A percentile compares a stretch with the other conserved stretches of the same genome.
phyloP scores from a whole-genome alignment of 2,888 invertebrate species.

The Scrobipalpa costella region DNA sequence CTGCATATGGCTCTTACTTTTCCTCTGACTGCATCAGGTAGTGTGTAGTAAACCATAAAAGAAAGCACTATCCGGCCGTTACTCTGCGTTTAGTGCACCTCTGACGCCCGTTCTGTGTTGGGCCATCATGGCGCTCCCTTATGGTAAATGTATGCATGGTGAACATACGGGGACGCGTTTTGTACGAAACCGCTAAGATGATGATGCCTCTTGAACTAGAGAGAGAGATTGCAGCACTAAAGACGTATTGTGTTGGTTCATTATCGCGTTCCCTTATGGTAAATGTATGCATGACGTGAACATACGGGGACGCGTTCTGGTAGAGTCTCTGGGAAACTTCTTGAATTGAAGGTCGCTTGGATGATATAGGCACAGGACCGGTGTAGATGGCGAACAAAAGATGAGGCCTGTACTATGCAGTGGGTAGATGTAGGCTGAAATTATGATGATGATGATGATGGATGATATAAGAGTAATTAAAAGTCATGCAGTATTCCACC shows the following conservation, averaged over 20 bases:
- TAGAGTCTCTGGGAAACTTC: too few relatives aligned
- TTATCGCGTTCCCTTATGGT: slow-evolving; percentile 39
- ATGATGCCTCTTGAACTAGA: neutral
- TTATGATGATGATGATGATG: too few relatives aligned
- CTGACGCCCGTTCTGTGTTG: slow-evolving; percentile 45
- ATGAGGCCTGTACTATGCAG: too few relatives aligned
- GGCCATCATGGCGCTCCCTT: slow-evolving; percentile 40
- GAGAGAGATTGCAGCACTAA: too few relatives aligned
- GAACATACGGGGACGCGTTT: slow-evolving; percentile 39
- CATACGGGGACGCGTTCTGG: slow-evolving; percentile 37
- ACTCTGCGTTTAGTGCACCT: slow-evolving; percentile 65
- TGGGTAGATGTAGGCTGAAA: too few relatives aligned
- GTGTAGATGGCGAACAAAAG: too few relatives aligned
- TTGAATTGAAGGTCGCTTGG: too few relatives aligned
- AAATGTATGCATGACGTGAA: slow-evolving; percentile 36
- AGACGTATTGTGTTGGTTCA: slow-evolving; percentile 36
- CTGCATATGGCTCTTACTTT: neutral
- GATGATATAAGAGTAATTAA: too few relatives aligned
- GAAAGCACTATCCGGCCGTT: slow-evolving; percentile 30
- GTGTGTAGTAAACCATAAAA: slow-evolving; percentile 15
- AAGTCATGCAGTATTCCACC: too few relatives aligned
- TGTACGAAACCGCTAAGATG: slow-evolving; percentile 22
- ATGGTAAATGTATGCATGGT: slow-evolving; percentile 31
- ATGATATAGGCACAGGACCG: too few relatives aligned
- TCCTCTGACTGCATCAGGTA: neutral